Conservation (phyloP, 1,140 invertebrate genomes). For the Drosophila sulfurigaster region DNA sequence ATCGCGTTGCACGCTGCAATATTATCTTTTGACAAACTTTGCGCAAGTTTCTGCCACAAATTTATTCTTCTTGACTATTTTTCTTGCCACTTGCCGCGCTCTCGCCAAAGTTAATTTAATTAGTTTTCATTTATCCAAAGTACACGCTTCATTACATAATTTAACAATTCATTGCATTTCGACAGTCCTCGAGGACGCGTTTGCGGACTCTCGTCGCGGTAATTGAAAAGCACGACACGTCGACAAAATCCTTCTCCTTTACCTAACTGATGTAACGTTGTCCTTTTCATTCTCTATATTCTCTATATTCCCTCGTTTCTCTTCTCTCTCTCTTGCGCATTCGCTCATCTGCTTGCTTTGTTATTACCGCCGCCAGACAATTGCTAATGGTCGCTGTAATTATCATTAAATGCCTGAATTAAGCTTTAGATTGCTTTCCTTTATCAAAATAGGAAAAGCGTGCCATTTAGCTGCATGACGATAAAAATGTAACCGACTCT, state of each 20-base stretch:
- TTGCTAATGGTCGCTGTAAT: conserved; percentile 76
- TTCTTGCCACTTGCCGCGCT: conserved; percentile 8
- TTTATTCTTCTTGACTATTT: background rate
- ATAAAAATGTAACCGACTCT: background rate
- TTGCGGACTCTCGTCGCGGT: conserved; percentile 27
- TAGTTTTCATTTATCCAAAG: conserved; percentile 78
- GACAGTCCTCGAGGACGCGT: conserved; percentile 28
- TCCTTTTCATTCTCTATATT: no score
- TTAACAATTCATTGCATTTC: conserved; percentile 77
- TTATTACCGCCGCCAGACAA: conserved; percentile 75
- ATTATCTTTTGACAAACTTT: conserved; percentile 36
- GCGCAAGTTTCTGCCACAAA: conserved; percentile 46
- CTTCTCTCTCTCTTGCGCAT: conserved; percentile 10
- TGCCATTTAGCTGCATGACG: conserved; percentile 7
- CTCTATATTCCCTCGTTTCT: background rate
- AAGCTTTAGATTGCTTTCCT: conserved; percentile 40
- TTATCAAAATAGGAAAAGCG: conserved; percentile 30
- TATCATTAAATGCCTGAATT: conserved; percentile 71
- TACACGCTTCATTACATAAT: conserved; percentile 78
- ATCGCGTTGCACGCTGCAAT: conserved; percentile 13
- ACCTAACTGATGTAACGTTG: conserved; percentile 14
- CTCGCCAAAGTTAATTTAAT: conserved; percentile 66
- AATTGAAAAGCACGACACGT: conserved; percentile 74
- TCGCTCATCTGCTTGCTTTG: conserved; percentile 55
- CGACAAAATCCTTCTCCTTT: conserved; percentile 44